A percentile compares a stretch with the other conserved stretches of the same genome.
These are phyloP conservation scores for Silurus lanzhouensis DNA, from an alignment of 2,797 vertebrate species.

Conservation along the genomic window DNA sequence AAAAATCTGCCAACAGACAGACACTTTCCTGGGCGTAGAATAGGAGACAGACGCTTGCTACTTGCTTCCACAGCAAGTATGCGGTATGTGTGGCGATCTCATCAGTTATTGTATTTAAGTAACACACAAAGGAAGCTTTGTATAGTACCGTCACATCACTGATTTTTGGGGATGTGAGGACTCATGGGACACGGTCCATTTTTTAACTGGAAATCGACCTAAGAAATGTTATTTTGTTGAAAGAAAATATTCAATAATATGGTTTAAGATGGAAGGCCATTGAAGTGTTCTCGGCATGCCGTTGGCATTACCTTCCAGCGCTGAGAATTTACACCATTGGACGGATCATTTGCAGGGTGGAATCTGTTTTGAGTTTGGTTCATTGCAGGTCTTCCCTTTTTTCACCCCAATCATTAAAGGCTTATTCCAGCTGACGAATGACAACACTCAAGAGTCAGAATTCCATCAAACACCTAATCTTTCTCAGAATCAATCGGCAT, in stretches of 20 bases:
- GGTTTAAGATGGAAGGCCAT: neutral
- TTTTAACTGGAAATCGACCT: constrained; percentile 16
- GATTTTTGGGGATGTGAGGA: constrained; percentile 32
- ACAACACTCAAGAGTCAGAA: too few relatives aligned
- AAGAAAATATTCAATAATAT: neutral
- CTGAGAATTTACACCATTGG: neutral
- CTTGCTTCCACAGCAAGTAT: constrained; percentile 30
- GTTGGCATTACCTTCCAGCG: neutral
- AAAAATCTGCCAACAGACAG: constrained; percentile 11
- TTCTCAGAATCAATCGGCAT: too few relatives aligned
- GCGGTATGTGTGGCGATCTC: constrained; percentile 33
- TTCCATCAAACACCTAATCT: neutral
- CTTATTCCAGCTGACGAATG: neutral
- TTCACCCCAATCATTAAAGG: neutral
- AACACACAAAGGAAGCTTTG: constrained; percentile 50
- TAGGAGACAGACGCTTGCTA: constrained; percentile 3
- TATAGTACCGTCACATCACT: constrained; percentile 36
- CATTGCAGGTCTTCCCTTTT: neutral
- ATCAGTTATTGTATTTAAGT: constrained; percentile 40
- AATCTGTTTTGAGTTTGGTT: neutral
- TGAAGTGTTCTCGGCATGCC: too few relatives aligned
- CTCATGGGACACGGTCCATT: neutral
- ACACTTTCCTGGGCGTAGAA: constrained; percentile 36
- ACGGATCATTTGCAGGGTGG: neutral
- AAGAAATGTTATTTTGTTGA: neutral